Evolutionary conservation across 2,113 vertebrate genomes (phyloP), one percentile per base, ranked within the genome.

Genomic region (Phylloscopus trochiloides): DNA sequence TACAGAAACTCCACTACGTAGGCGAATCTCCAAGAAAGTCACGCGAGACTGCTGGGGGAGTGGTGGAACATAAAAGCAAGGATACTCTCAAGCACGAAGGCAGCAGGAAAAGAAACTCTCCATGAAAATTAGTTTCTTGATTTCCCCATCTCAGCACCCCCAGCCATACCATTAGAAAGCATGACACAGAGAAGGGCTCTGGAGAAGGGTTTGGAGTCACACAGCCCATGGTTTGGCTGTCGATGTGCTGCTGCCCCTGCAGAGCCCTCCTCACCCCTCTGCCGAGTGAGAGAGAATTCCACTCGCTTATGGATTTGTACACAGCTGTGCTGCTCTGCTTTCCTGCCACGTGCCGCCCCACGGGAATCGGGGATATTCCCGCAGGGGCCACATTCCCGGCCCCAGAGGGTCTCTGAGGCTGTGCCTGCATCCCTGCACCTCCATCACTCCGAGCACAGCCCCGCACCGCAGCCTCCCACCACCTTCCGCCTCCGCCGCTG

Each of bases 341-440:
- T 10, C 48, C 58, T 31, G 9, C 65, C 1, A 0, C 57, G 5
- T 0, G 0, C 32, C 17, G 16, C 10, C 80, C 78, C 40, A 4
- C 0, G 1, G 2, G 14, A n/a, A 29, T 9, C 0, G 0, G 6
- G 8, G 8, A 2, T 26, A 7, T 76, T 47, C 45, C 63, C 0
- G 0, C 3, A 14, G 17, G 1, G 2, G 0, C 59, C 1, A 0
- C 32, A 17, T 16, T 61, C 22, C 31, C 0, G 0, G 16, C 34
- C n/a, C 25, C 52, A 29, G 24, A 1, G 3, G 7, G 17, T 61
- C 9, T 45, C 32, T 40, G 17, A 4, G 42, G 36, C 55, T 21
- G 8, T 48, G 55, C 7, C 38, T 28, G 25, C 7, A 3, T 47
- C 51, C 61, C 61, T 2, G 1, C 3, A 1, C 19, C 45, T 45